Base-by-base conservation (phyloP, 2,888 invertebrate genomes). In the Drosophila meridionalis region DNA sequence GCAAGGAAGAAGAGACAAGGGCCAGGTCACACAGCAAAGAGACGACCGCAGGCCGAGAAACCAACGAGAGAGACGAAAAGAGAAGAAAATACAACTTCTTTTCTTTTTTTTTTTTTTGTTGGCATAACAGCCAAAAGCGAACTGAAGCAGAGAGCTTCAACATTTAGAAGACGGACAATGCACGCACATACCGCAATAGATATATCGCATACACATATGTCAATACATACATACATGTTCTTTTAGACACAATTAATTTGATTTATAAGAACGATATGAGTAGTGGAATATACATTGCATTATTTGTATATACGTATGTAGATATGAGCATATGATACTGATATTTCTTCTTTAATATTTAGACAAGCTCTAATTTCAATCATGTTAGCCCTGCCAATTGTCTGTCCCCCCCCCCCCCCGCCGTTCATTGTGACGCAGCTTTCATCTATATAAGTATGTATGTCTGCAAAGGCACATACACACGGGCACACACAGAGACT, bases 161-260 rank as follows among this genome's bases (percentile, higher is more conserved):
- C 72, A 74, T 88, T 78, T 88, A 83, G 76, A 86, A 86, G 73
- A 83, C 76, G 72, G 72, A 61, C 85, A 87, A 80, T 84, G 84
- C 84, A 89, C 68, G 76, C 78, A 79, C 68, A 70, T 80, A 79
- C 69, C 64, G 61, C 64, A 77, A 80, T 77, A 80, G 68, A 70
- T 67, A 68, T 70, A 67, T 59, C 45, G 60, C 57, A 59, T 45
- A 53, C 45, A 55, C 26, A 61, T 20, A 20, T 11, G 8, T 68
- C 26, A 28, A 0, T 30, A 28, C 28, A n/a, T 30, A 14, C 9
- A 14, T 8, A 59, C 38, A 57, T 55, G 20, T 20, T 20, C 20
- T 20, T 20, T 32, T 38, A 42, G 58, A 36, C 80, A 82, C 74
- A 80, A 80, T 77, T 83, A 69, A 80, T 80, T 86, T 85, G 67